These are phyloP conservation scores for Aethes cnicana DNA, from an alignment of 2,888 invertebrate species.

Conservation along the genomic window DNA sequence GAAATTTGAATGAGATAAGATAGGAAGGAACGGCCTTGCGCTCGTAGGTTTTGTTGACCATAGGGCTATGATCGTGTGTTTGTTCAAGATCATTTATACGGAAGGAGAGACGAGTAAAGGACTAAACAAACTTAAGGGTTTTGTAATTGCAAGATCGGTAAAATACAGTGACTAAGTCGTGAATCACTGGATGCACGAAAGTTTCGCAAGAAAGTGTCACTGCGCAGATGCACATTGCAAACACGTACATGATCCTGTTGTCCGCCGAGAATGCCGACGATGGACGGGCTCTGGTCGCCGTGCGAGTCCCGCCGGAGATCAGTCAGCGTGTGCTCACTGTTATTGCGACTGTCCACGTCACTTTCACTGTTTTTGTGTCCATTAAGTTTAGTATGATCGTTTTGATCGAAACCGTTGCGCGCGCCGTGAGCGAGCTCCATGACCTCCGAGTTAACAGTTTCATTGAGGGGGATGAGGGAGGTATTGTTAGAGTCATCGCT, in stretches of 20 bases:
- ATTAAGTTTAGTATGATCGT: constrained; percentile 45
- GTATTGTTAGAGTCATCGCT: constrained; percentile 43
- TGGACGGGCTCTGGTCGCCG: constrained; percentile 70
- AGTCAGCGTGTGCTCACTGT: constrained; percentile 37
- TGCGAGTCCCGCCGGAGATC: constrained; percentile 65
- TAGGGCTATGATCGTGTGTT: constrained; percentile 10
- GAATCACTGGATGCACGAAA: constrained; percentile 34
- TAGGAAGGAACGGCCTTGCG: constrained; percentile 54
- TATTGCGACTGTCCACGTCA: constrained; percentile 47
- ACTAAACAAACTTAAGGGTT: too few relatives aligned
- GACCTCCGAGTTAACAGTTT: constrained; percentile 60
- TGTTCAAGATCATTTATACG: constrained; percentile 3
- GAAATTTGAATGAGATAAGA: constrained; percentile 62
- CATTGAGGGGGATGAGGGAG: constrained; percentile 55
- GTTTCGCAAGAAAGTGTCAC: constrained; percentile 19
- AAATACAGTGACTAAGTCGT: constrained; percentile 41
- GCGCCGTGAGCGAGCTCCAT: constrained; percentile 46
- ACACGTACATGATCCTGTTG: constrained; percentile 79
- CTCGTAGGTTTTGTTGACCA: constrained; percentile 28
- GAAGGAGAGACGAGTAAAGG: too few relatives aligned
- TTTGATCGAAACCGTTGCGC: constrained; percentile 36
- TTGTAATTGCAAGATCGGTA: constrained; percentile 32
- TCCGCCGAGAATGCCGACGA: constrained; percentile 79
- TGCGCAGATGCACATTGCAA: constrained; percentile 4
- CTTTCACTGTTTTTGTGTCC: constrained; percentile 49